Base-by-base conservation (phyloP, 2,888 invertebrate genomes). In the Camptogramma bilineatum region DNA sequence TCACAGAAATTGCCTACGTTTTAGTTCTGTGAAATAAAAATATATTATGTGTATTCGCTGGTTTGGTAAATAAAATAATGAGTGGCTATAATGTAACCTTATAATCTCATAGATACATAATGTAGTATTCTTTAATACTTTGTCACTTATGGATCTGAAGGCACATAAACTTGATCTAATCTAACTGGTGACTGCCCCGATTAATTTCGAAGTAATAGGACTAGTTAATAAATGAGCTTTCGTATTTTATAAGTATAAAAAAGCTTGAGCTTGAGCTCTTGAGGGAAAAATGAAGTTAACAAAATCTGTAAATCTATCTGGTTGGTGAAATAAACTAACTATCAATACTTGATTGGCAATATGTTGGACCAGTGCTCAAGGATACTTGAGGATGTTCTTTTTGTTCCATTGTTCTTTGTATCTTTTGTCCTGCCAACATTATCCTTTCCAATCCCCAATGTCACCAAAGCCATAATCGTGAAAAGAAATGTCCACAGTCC, bases 1-100 rank as follows among this genome's bases (percentile, higher is more conserved):
- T 78, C 80, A 69, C 77, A 73, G 48, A 78, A 82, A 85, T 79
- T 76, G 83, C 83, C 81, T 84, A 68, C 66, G 66, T 63, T 62
- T 68, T 64, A 47, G 51, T 56, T 24, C 39, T 60, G 53, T 42
- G 17, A 39, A 28, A 44, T 55, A 51, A 59, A 52, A 61, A 59
- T 59, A 54, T 56, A 7, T 19, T 17, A 42, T 24, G 16, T 46
- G 24, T 54, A 47, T 46, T 46, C 44, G 53, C 53, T 34, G 42
- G 17, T 28, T 28, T 39, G 24, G 28, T 17, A 17, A 50, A 34
- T 31, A 31, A 44, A 51, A 44, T 18, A 58, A 16, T 42, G n/a
- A 42, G 2, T n/a, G n/a, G n/a, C n/a, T n/a, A n/a, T n/a, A 39
- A 39, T 13, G 39, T 34, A 10, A 10, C n/a, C n/a, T n/a, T n/a